These are phyloP conservation scores for Neocrepidodera transversa DNA, from an alignment of 2,888 invertebrate genomes.

Conservation along the genomic window DNA sequence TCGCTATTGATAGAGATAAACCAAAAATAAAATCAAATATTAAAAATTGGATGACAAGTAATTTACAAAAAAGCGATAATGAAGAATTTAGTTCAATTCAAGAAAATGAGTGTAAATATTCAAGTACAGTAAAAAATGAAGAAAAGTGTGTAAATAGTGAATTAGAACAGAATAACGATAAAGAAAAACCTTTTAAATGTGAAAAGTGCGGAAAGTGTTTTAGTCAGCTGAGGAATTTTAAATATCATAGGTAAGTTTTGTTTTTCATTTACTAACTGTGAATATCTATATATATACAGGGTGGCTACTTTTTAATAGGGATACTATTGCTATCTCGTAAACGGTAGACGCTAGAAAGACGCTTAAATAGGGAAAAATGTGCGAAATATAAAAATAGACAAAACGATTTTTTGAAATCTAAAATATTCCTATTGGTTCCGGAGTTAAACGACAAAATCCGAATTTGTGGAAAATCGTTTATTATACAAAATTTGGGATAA, in stretches of 20 bases:
- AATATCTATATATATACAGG: too few species aligned
- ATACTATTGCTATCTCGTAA: too few species aligned
- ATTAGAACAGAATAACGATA: conserved; percentile 31
- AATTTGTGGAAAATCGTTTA: too few species aligned
- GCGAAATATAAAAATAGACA: too few species aligned
- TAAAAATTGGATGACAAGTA: not conserved
- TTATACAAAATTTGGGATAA: too few species aligned
- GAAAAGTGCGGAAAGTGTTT: conserved; percentile 81
- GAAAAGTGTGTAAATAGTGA: conserved; percentile 32
- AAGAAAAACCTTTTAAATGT: conserved; percentile 71
- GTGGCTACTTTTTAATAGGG: too few species aligned
- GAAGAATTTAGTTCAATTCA: conserved; percentile 6
- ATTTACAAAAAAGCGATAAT: not conserved
- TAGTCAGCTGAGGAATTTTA: conserved; percentile 83
- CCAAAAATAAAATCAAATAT: not conserved
- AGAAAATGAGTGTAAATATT: not conserved
- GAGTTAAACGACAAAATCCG: too few species aligned
- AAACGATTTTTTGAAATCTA: too few species aligned
- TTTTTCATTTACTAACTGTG: not conserved
- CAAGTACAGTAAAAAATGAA: not conserved
- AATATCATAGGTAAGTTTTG: conserved; percentile 70
- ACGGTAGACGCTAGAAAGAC: too few species aligned
- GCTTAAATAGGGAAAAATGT: too few species aligned
- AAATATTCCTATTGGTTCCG: too few species aligned
- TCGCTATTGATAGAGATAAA: conserved; percentile 2